A percentile compares a stretch with the other conserved stretches of the same genome.
phyloP scores from a whole-genome alignment of 1,140 invertebrate species.

The Dryas iulia region DNA sequence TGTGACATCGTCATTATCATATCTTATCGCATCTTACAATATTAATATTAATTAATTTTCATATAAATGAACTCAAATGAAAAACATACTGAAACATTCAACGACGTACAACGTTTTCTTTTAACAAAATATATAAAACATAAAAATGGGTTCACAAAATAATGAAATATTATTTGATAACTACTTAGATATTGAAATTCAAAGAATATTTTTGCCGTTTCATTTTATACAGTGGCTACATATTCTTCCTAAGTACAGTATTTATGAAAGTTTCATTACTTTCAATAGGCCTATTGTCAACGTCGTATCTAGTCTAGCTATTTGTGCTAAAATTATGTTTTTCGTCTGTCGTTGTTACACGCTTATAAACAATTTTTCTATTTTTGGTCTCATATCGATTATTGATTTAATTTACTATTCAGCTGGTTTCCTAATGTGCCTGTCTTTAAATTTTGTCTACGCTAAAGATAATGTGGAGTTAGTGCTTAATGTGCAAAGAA shows the following conservation, averaged over 20 bases:
- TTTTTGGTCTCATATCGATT: not conserved
- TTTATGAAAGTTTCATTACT: not conserved
- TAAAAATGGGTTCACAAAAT: not conserved
- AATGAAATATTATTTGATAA: not conserved
- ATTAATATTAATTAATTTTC: no score
- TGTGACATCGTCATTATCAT: no score
- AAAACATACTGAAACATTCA: no score
- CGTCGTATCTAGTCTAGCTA: not conserved
- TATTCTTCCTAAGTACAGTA: not conserved
- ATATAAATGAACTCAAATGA: no score
- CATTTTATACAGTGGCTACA: not conserved
- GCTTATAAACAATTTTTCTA: not conserved
- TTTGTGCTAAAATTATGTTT: not conserved
- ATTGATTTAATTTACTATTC: not conserved
- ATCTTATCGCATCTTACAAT: no score
- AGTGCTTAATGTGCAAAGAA: not conserved
- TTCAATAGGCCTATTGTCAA: not conserved
- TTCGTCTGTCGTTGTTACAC: not conserved
- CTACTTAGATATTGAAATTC: not conserved
- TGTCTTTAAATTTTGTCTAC: not conserved
- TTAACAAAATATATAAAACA: no score
- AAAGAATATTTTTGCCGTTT: not conserved
- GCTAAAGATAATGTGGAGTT: not conserved
- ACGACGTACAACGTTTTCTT: no score
- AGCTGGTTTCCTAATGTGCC: not conserved